phyloP scores from a whole-genome alignment of 2,888 invertebrate species.

The Andrena chrysosceles region DNA sequence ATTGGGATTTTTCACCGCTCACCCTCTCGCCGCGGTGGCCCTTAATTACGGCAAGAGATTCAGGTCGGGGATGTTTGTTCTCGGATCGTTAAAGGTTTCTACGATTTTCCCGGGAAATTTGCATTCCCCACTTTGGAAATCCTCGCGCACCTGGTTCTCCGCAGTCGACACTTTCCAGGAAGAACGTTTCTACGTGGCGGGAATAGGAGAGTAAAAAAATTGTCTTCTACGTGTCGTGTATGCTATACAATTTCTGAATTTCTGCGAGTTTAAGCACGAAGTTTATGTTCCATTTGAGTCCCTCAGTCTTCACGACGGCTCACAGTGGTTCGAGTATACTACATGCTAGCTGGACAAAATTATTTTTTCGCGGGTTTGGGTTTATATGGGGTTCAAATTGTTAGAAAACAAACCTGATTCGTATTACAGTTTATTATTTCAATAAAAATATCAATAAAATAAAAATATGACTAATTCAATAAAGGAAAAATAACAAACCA shows the following conservation, averaged over 20 bases:
- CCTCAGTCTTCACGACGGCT: not conserved
- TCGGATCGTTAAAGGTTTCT: not conserved
- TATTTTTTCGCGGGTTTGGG: too few relatives aligned
- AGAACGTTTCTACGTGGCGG: constrained; percentile 7
- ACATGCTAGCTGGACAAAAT: too few relatives aligned
- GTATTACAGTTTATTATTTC: too few relatives aligned
- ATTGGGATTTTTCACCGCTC: too few relatives aligned
- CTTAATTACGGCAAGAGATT: constrained; percentile 13
- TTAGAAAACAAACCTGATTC: too few relatives aligned
- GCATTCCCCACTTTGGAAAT: not conserved
- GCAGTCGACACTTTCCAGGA: not conserved
- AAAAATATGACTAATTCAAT: too few relatives aligned
- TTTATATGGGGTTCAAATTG: too few relatives aligned
- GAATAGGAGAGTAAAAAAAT: not conserved
- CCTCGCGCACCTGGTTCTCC: not conserved
- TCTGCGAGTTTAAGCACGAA: not conserved
- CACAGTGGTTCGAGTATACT: too few relatives aligned
- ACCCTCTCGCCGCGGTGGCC: not conserved
- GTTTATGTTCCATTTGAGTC: not conserved
- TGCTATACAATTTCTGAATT: not conserved
- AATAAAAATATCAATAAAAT: too few relatives aligned
- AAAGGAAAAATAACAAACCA: too few relatives aligned
- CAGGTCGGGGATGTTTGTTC: constrained; percentile 14
- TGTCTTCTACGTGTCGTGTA: not conserved
- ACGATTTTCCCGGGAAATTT: constrained; percentile 1